phyloP scores from a whole-genome alignment of 2,888 invertebrate genomes.

The Stegophylla sp. region DNA sequence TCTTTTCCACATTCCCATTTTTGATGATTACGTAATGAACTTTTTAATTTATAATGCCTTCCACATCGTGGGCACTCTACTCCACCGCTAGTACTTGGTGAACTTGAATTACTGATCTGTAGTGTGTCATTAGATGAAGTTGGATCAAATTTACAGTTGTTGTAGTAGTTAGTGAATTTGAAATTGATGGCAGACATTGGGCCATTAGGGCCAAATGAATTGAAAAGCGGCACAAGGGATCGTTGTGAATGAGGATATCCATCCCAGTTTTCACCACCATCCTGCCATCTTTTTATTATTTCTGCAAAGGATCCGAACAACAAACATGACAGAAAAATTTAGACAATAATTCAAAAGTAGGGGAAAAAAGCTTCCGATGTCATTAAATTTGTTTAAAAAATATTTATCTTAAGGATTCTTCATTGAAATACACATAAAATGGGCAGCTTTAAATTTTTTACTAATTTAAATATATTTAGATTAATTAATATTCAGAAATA shows the following conservation, averaged over 20 bases:
- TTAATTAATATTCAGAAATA: conserved; percentile 5
- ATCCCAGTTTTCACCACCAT: conserved; percentile 58
- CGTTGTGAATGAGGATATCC: conserved; percentile 52
- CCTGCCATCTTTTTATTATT: conserved; percentile 59
- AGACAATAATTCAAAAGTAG: conserved; percentile 48
- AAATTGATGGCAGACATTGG: conserved; percentile 58
- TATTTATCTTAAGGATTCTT: conserved; percentile 10
- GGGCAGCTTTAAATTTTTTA: conserved; percentile 13
- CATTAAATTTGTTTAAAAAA: conserved; percentile 31
- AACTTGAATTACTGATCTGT: conserved; percentile 58
- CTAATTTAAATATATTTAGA: conserved; percentile 27
- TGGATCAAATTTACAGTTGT: conserved; percentile 55
- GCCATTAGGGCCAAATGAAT: conserved; percentile 55
- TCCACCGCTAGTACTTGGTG: conserved; percentile 61
- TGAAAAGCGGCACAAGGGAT: conserved; percentile 54
- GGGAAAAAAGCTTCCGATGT: conserved; percentile 39
- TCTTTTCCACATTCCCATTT: conserved; percentile 88
- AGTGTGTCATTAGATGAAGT: conserved; percentile 45
- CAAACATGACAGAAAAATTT: conserved; percentile 58
- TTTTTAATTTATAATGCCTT: conserved; percentile 84
- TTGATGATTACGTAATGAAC: conserved; percentile 82
- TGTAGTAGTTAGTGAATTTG: conserved; percentile 58
- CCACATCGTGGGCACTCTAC: conserved; percentile 73
- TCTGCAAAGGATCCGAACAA: conserved; percentile 58
- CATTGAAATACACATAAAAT: conserved; percentile 18